Evolutionary conservation across 2,797 vertebrate species (phyloP).

Genomic region (Ceyx erithaca): DNA sequence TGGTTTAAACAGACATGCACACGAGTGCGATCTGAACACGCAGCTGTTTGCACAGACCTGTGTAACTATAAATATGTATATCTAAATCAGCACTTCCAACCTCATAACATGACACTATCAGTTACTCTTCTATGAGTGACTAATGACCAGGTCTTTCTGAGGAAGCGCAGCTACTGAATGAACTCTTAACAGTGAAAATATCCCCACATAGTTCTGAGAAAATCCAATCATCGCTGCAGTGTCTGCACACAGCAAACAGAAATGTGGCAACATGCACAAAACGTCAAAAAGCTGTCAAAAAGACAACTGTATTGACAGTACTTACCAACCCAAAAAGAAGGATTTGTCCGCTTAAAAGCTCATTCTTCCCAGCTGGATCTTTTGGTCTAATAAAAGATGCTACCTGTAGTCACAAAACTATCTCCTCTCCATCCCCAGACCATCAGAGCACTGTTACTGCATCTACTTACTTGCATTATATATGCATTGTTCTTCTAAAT

Average conservation of each 20-base stretch:
- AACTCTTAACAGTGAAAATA: not conserved
- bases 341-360: not conserved
- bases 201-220: not conserved
- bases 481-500: not conserved
- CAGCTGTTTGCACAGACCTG: accelerated
- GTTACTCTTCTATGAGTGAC: not conserved
- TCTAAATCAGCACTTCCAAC: not conserved
- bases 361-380: not conserved
- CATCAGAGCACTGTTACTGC: not conserved
- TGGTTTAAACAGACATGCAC: not conserved
- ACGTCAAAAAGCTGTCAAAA: not conserved
- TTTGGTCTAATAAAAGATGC: not conserved
- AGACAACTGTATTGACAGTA: not conserved
- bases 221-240: accelerated
- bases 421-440: not conserved
- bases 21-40: not conserved
- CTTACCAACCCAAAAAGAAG: not conserved
- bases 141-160: not conserved
- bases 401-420: not conserved
- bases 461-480: not conserved
- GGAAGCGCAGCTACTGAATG: not conserved
- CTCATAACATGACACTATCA: not conserved
- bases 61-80: accelerated
- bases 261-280: accelerated
- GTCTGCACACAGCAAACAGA: not conserved